phyloP scores from a whole-genome alignment of 2,113 vertebrate genomes.

The Oriolus oriolus region DNA sequence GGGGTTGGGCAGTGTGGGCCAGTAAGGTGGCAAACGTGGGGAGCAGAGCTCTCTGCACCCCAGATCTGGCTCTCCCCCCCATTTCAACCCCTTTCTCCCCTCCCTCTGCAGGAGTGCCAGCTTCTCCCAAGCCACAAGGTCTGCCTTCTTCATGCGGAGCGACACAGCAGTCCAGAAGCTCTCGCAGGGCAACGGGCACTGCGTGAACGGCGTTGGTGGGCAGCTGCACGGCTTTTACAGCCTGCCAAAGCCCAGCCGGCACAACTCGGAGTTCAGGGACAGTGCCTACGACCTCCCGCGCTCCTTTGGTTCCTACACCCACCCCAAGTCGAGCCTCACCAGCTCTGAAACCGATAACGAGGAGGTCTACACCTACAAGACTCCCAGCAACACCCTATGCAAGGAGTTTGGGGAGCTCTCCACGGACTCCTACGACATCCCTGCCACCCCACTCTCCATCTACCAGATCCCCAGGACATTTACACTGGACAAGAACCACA shows the following conservation, averaged over 20 bases:
- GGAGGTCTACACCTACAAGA: constrained; percentile 93
- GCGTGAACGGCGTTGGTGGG: constrained; percentile 80
- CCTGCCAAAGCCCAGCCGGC: constrained; percentile 88
- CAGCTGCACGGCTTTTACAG: constrained; percentile 93
- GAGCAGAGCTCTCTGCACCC: neutral
- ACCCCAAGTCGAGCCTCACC: constrained; percentile 74
- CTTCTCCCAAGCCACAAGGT: constrained; percentile 90
- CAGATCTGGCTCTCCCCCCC: rapidly evolving
- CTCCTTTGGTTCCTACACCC: constrained; percentile 79
- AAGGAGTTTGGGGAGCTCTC: constrained; percentile 79
- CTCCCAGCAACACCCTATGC: constrained; percentile 87
- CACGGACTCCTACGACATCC: constrained; percentile 87
- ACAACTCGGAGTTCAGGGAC: constrained; percentile 77
- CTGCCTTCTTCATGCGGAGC: constrained; percentile 83
- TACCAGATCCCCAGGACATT: constrained; percentile 94
- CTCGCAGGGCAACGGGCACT: constrained; percentile 89
- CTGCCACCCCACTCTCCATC: constrained; percentile 82
- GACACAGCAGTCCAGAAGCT: constrained; percentile 88
- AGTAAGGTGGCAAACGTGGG: neutral
- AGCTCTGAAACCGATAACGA: constrained; percentile 83
- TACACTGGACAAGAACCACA: constrained; percentile 95
- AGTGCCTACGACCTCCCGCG: constrained; percentile 87
- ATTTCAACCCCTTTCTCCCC: neutral
- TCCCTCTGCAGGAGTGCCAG: constrained; percentile 86
- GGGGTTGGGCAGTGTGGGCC: rapidly evolving